Conservation (phyloP, 2,888 invertebrate species). For the Villa cingulata region DNA sequence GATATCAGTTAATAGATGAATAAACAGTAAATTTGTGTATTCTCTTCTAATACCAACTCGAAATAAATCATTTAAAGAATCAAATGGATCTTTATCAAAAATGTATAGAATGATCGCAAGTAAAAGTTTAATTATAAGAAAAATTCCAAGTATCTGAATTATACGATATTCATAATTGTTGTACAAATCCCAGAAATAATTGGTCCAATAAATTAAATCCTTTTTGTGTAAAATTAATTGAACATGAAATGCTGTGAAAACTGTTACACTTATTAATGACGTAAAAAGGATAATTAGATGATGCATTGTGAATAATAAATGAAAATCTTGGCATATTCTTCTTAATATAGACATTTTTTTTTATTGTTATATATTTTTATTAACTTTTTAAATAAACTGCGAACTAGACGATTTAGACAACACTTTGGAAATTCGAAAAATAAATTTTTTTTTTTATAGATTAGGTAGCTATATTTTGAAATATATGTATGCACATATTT, state of each 20-base stretch:
- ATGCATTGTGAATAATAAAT: too few species aligned
- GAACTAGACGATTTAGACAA: too few species aligned
- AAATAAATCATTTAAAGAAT: constrained; percentile 18
- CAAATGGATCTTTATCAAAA: constrained; percentile 19
- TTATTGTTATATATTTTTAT: too few species aligned
- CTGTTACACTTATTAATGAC: too few species aligned
- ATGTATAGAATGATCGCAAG: constrained; percentile 17
- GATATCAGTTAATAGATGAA: constrained; percentile 27
- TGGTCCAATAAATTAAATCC: constrained; percentile 2
- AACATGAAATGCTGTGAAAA: neutral
- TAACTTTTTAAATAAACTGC: too few species aligned
- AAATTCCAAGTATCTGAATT: neutral
- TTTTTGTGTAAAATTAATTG: neutral
- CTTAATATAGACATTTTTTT: too few species aligned
- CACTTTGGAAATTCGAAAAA: too few species aligned
- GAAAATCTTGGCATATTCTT: too few species aligned
- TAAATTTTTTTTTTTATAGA: too few species aligned
- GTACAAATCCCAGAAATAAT: neutral
- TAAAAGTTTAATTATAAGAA: constrained; percentile 20
- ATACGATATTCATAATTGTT: constrained; percentile 1
- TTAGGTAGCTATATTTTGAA: too few species aligned
- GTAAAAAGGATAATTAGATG: too few species aligned
- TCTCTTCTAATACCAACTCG: constrained; percentile 29
- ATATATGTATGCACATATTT: too few species aligned
- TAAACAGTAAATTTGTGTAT: constrained; percentile 27